Evolutionary conservation across 2,113 vertebrate genomes (phyloP).

Genomic region (Macquaria ambigua): DNA sequence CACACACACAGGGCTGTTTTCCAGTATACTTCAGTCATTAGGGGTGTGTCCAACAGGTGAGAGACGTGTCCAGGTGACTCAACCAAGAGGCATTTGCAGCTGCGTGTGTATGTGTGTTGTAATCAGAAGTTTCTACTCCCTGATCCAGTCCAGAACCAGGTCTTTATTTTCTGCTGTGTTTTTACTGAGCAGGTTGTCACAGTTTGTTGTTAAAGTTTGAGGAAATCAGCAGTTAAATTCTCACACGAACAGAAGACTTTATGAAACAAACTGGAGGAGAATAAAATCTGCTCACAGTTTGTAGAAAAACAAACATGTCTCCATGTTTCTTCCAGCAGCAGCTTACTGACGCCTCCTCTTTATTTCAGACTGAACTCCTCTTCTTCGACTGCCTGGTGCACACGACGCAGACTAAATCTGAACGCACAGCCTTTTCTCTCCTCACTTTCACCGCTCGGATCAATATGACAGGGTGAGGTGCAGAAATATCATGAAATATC

Average conservation of each 20-base stretch:
- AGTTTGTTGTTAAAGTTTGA: neutral
- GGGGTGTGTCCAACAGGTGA: constrained; percentile 37
- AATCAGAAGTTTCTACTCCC: constrained; percentile 13
- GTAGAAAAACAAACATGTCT: neutral
- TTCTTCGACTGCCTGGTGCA: too few species aligned
- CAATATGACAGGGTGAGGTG: neutral
- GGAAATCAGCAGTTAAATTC: neutral
- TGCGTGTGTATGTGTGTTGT: constrained; percentile 6
- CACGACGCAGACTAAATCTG: neutral
- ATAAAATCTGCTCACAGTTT: neutral
- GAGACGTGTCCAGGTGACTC: constrained; percentile 42
- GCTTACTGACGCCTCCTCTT: neutral
- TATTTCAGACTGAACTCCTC: too few species aligned
- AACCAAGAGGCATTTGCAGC: constrained; percentile 11
- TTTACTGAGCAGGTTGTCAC: neutral
- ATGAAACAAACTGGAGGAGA: neutral
- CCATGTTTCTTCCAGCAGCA: neutral
- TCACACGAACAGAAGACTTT: neutral
- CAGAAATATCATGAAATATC: neutral
- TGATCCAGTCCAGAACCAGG: neutral
- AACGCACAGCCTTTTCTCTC: neutral
- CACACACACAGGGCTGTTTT: neutral
- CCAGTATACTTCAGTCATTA: neutral
- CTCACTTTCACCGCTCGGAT: neutral
- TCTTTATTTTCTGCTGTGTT: neutral